Evolutionary conservation across 2,113 vertebrate genomes (phyloP).

Genomic region (Gallinago undulata): DNA sequence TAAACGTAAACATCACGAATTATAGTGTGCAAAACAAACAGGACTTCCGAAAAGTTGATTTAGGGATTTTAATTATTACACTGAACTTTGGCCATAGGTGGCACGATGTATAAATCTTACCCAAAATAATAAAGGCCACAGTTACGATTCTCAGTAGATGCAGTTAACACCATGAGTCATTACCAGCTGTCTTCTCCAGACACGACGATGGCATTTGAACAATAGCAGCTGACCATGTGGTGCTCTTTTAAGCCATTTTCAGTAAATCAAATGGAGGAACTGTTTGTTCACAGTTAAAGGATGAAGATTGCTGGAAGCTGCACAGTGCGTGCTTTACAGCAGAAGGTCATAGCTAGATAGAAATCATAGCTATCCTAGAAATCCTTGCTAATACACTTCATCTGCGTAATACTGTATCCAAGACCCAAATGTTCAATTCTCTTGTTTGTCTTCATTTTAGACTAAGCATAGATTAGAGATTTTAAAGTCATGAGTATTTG

Average conservation of each 20-base stretch:
- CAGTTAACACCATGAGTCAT: conserved; percentile 9
- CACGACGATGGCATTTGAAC: conserved; percentile 51
- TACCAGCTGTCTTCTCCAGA: conserved; percentile 65
- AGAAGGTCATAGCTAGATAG: neutral
- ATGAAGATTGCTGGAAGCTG: neutral
- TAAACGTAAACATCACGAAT: neutral
- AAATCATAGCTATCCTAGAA: conserved; percentile 6
- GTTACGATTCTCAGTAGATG: neutral
- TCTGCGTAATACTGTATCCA: neutral
- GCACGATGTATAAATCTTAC: neutral
- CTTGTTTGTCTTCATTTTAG: neutral
- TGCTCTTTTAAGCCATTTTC: conserved; percentile 30
- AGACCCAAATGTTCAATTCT: neutral
- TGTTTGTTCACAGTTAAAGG: neutral
- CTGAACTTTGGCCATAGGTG: neutral
- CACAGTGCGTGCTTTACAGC: neutral
- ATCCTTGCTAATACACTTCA: neutral
- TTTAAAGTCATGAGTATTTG: neutral
- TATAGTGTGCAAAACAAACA: neutral
- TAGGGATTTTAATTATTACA: neutral
- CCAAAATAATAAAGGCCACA: neutral
- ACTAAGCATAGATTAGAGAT: neutral
- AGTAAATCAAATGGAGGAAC: conserved; percentile 34
- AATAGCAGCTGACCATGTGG: conserved; percentile 46
- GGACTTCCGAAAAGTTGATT: neutral